Percentiles rank a stretch among this genome's conserved stretches.
phyloP scores from a whole-genome alignment of 2,888 invertebrate species.

The Eurytoma californica region DNA sequence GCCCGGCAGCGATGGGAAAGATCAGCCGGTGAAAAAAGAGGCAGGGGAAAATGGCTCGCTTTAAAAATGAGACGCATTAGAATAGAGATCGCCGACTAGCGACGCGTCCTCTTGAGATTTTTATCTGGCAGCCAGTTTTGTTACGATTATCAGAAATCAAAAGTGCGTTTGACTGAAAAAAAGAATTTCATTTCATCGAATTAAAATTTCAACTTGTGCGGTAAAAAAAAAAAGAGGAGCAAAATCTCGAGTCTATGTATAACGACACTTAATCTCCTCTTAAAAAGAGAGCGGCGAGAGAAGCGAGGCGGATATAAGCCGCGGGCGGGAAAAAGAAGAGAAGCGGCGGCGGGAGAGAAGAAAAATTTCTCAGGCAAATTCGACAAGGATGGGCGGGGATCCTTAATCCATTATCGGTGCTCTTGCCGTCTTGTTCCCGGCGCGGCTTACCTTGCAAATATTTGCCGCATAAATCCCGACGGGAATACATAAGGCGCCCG shows the following conservation, averaged over 20 bases:
- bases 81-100: background rate
- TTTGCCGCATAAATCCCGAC: slow-evolving; percentile 66
- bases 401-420: slow-evolving; percentile 64
- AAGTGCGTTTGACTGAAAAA: too few relatives aligned
- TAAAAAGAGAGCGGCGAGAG: background rate
- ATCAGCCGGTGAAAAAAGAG: slow-evolving; percentile 10
- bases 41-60: background rate
- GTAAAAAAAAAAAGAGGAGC: background rate
- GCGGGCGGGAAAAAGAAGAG: slow-evolving; percentile 1
- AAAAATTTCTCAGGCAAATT: slow-evolving; percentile 36
- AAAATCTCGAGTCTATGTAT: background rate
- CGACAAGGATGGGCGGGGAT: background rate
- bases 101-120: too few relatives aligned
- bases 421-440: slow-evolving; percentile 19
- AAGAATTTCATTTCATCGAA: too few relatives aligned
- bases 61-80: slow-evolving; percentile 1
- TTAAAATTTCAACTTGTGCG: too few relatives aligned
- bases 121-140: too few relatives aligned
- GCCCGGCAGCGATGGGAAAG: background rate
- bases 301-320: background rate
- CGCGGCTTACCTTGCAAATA: slow-evolving; percentile 64
- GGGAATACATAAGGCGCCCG: slow-evolving; percentile 24
- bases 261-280: slow-evolving; percentile 25
- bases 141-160: too few relatives aligned
- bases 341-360: background rate